Conservation (phyloP, 1,140 invertebrate species). For the Drosophila nigrodunni region DNA sequence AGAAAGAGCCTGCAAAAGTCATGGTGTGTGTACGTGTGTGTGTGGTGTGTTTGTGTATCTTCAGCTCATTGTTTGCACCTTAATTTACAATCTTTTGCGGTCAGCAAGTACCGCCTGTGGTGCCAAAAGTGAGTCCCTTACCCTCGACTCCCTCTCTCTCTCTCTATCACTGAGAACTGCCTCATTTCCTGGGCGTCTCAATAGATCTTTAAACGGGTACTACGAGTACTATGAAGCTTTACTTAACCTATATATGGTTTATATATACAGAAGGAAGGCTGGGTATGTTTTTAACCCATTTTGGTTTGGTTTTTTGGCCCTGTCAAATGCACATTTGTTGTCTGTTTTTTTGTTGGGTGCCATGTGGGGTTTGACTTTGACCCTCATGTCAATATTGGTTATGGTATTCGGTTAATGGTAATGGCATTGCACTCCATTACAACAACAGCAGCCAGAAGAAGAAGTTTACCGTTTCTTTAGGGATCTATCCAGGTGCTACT, state of each 20-base stretch:
- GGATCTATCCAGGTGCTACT: constrained; percentile 41
- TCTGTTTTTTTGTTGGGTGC: constrained; percentile 16
- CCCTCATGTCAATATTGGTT: constrained; percentile 51
- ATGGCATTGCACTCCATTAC: constrained; percentile 39
- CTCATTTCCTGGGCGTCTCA: constrained; percentile 8
- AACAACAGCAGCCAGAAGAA: too few relatives aligned
- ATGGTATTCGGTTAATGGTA: constrained; percentile 37
- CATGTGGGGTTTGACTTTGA: constrained; percentile 42
- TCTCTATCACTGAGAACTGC: neutral
- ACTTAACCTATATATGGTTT: constrained; percentile 18
- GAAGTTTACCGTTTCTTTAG: constrained; percentile 37
- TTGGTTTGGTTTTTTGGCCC: constrained; percentile 26
- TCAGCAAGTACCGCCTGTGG: constrained; percentile 49
- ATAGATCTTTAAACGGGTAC: constrained; percentile 32
- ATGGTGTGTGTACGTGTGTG: constrained; percentile 38
- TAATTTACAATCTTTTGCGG: constrained; percentile 77
- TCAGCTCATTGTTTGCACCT: constrained; percentile 72
- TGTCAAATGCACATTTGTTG: constrained; percentile 76
- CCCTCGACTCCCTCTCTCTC: neutral
- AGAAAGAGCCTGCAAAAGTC: constrained; percentile 13
- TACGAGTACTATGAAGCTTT: constrained; percentile 20
- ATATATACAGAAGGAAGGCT: neutral
- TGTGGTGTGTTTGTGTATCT: constrained; percentile 16
- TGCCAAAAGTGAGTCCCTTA: constrained; percentile 20
- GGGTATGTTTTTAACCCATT: constrained; percentile 54